Evolutionary conservation across 2,113 vertebrate species (phyloP).

Genomic region (human): DNA sequence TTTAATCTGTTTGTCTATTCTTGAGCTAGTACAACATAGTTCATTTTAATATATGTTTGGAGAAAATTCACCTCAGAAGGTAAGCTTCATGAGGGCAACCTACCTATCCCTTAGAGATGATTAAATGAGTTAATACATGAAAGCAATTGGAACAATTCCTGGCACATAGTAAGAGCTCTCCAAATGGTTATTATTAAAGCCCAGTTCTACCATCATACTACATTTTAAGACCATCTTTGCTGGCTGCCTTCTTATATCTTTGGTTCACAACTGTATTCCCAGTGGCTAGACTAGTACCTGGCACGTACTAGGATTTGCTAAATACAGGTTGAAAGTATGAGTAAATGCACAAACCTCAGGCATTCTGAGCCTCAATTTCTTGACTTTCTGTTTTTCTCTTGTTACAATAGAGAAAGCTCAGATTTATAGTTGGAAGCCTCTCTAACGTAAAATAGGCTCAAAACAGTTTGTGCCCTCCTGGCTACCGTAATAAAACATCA

Average conservation of each 20-base stretch:
- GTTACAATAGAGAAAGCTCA: not conserved
- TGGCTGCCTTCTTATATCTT: not conserved
- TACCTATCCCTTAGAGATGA: not conserved
- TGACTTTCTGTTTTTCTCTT: not conserved
- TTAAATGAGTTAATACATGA: conserved; percentile 22
- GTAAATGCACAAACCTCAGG: not conserved
- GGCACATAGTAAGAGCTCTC: not conserved
- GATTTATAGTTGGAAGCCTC: not conserved
- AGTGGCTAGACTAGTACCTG: not conserved
- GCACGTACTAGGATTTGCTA: not conserved
- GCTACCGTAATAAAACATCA: not conserved
- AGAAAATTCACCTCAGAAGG: conserved; percentile 15
- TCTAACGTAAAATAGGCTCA: conserved; percentile 2
- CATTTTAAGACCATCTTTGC: conserved; percentile 12
- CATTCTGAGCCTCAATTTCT: conserved; percentile 7
- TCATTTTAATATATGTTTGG: not conserved
- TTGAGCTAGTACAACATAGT: not conserved
- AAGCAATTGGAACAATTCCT: not conserved
- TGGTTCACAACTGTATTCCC: not conserved
- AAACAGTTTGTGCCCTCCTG: not conserved
- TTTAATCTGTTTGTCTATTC: conserved; percentile 4
- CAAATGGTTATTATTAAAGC: conserved; percentile 2
- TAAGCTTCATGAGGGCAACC: not conserved
- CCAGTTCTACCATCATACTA: not conserved
- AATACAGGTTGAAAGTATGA: not conserved